Evolutionary conservation across 2,113 vertebrate genomes (phyloP).

Genomic region (Myotis lucifugus): DNA sequence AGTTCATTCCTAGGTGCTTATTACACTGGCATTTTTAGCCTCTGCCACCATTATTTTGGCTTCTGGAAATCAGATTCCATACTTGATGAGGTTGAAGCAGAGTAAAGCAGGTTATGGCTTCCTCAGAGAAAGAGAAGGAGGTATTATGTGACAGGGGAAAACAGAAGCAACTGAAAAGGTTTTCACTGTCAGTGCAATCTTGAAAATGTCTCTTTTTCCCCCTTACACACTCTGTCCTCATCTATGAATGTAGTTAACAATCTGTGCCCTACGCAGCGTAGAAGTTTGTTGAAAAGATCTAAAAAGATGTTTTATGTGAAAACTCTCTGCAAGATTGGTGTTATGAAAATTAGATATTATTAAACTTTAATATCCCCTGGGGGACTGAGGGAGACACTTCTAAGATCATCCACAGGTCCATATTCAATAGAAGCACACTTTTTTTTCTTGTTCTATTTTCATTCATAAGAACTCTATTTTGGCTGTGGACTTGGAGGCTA

Average conservation of each 20-base stretch:
- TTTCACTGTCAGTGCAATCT: background rate
- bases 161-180: background rate
- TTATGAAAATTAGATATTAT: conserved; percentile 6
- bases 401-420: background rate
- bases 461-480: background rate
- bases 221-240: background rate
- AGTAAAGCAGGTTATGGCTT: background rate
- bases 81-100: background rate
- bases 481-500: background rate
- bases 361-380: background rate
- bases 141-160: background rate
- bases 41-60: background rate
- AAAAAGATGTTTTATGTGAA: background rate
- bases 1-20: background rate
- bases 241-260: background rate
- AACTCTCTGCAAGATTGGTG: background rate
- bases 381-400: background rate
- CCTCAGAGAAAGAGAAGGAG: background rate
- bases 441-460: background rate
- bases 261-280: background rate
- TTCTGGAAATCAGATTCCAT: background rate
- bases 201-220: background rate
- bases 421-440: background rate
- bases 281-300: background rate
- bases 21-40: background rate